Evolutionary conservation across 2,113 vertebrate genomes (phyloP), one percentile per base, ranked within the genome.

Genomic region (Ptychochromis oligacanthus): DNA sequence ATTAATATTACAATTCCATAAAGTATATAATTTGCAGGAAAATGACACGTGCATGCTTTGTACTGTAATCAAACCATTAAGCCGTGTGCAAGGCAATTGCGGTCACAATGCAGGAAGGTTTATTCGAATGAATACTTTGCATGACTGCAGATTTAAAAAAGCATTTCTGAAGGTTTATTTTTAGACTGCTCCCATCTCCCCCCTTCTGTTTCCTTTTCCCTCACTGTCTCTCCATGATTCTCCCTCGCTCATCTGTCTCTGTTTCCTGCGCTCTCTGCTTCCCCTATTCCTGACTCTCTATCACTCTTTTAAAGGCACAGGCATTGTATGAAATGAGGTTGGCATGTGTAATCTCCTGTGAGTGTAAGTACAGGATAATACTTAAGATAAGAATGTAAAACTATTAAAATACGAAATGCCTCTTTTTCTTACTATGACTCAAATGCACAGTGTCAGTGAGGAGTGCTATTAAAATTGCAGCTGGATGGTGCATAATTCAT

Each of bases 131-230:
- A 93, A 93, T 90, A 94, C 92, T 93, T 93, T 92, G 93, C 93
- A 94, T 93, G 86, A 58, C 75, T 90, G 94, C 93, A 90, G 91
- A 93, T 93, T 92, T 88, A 86, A 95, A 94, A 93, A 94, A 90
- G 87, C 84, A 88, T 92, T 93, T 94, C 91, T 91, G 89, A 92
- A 12, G 86, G 89, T 94, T 93, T 95, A 95, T 95, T 95, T 96
- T 95, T 95, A 95, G 94, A 84, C 77, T 81, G 84, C 80, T 93
- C 89, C 89, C 91, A 90, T 91, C 91, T 89, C 90, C 88, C 89
- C 80, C 83, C 89, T 88, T 86, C 87, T 89, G 82, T 89, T 87
- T 86, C 86, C 82, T 75, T 86, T 91, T 28, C 85, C 83, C 83
- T 88, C 91, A 88, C 89, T 83, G 83, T 88, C 84, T 91, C 89